Base-by-base conservation (phyloP, 2,797 vertebrate species). In the Melanotaenia maccullochi region DNA sequence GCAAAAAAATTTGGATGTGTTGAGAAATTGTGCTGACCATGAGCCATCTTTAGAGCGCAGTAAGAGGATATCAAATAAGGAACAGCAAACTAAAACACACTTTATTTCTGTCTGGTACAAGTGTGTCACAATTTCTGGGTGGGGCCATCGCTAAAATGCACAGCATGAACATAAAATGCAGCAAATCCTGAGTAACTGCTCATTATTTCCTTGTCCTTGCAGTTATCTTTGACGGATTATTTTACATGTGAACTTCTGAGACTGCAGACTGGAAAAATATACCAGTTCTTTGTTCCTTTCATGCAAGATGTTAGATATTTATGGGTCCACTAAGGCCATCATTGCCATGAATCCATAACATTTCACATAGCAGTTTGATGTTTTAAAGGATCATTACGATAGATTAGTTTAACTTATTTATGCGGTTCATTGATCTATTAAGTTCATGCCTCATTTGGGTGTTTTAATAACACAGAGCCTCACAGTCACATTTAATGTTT, bases 11-110 rank as follows among this genome's bases (percentile, higher is more conserved):
- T 75, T 76, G 60, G 64, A 76, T 40, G 71, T 59, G 81, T 90
- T 87, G 85, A 81, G 87, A 86, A 89, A 90, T 87, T 1, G 1
- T 89, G 89, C 88, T 91, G 87, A 90, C 84, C 47, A 36, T 83
- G 87, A 78, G 73, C 56, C 59, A 71, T 85, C 80, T 79, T 79
- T 65, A 71, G 76, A 84, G 65, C 36, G 33, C 80, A 87, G 87
- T 82, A 90, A 92, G 92, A 93, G 94, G 93, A 94, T 94, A 91
- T 94, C 62, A 85, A 93, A 92, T 89, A 89, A 82, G 93, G 94
- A 93, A 94, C 85, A 90, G 84, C 87, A 81, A 84, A 85, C 76
- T 88, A 68, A 84, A 87, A 81, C 72, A 58, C 77, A 69, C 78
- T 92, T 92, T 90, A 89, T 91, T 93, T 89, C 75, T 84, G 90